Evolutionary conservation across 2,888 invertebrate genomes (phyloP).

Genomic region (Drosophila nr. medialis): DNA sequence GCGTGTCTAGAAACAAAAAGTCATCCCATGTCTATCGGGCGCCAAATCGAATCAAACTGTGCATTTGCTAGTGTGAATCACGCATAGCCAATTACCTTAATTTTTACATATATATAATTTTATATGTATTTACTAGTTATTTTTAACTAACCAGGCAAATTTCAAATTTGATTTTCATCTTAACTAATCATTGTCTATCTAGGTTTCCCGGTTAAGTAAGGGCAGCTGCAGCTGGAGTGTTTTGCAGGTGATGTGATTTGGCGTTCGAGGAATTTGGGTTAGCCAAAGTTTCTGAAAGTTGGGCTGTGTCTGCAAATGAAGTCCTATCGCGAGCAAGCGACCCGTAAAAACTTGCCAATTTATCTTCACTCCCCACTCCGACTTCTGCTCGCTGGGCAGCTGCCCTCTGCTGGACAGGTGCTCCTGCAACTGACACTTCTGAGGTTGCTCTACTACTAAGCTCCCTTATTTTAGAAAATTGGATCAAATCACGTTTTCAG

Average conservation of each 20-base stretch:
- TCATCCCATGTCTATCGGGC: constrained; percentile 16
- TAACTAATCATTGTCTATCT: too few relatives aligned
- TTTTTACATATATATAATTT: neutral
- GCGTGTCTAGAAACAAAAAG: constrained; percentile 26
- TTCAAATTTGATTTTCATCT: neutral
- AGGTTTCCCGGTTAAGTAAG: neutral
- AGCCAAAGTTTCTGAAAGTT: neutral
- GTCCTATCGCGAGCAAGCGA: too few relatives aligned
- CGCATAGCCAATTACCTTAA: neutral
- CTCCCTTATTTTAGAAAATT: neutral
- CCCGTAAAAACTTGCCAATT: neutral
- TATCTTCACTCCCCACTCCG: neutral
- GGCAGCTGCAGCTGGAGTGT: neutral
- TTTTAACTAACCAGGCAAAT: neutral
- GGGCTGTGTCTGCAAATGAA: too few relatives aligned
- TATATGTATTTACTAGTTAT: neutral
- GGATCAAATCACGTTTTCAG: neutral
- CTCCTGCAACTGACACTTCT: neutral
- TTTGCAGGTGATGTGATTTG: neutral
- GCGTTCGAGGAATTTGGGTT: neutral
- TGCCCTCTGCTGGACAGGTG: neutral
- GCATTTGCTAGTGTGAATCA: constrained; percentile 11
- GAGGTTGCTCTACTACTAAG: neutral
- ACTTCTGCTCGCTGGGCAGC: neutral
- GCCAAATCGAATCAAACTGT: constrained; percentile 17